Evolutionary conservation across 2,113 vertebrate genomes (phyloP), one percentile per base, ranked within the genome.

Genomic region (Lucifuga dentata): DNA sequence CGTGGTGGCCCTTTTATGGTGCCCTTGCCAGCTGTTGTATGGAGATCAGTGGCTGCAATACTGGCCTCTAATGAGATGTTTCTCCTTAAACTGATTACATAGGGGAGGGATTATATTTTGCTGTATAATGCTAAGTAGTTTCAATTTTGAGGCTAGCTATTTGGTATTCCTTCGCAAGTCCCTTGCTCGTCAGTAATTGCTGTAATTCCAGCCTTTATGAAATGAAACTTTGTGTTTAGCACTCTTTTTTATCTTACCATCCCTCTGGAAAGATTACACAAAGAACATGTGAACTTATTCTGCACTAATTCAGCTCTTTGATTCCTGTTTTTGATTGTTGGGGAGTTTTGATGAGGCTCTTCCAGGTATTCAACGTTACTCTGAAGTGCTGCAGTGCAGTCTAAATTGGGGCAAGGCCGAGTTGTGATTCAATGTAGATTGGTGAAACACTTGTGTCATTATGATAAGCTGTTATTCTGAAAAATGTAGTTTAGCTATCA

Each of bases 21-120:
- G 41, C 76, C 81, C 80, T 59, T 70, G 76, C 85, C 88, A 90
- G 85, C 87, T 89, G 88, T 76, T 89, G 65, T 63, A 40, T 57
- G 71, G 84, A 68, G 58, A 75, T 78, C 66, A 46, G 62, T 61
- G 70, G 59, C 64, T 59, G 64, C 15, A 8, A 36, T 41, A 46
- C 50, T 52, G 32, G 62, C 23, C 80, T 71, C 73, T 73, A 56
- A 78, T 82, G 75, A 82, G 68, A 80, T 65, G 49, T 74, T 85
- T 86, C 73, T 73, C 73, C 83, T 69, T 80, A 85, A 90, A 90
- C 52, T 78, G 80, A 87, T 88, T 81, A 84, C 82, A 75, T 55
- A 36, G 52, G 62, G 73, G 75, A 59, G 33, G 56, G 76, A 80
- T 89, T 85, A 84, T 59, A 21, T 67, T 55, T 52, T 19, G 35